These are phyloP conservation scores for Drosophila birchii DNA, from an alignment of 2,888 invertebrate species.

Conservation along the genomic window DNA sequence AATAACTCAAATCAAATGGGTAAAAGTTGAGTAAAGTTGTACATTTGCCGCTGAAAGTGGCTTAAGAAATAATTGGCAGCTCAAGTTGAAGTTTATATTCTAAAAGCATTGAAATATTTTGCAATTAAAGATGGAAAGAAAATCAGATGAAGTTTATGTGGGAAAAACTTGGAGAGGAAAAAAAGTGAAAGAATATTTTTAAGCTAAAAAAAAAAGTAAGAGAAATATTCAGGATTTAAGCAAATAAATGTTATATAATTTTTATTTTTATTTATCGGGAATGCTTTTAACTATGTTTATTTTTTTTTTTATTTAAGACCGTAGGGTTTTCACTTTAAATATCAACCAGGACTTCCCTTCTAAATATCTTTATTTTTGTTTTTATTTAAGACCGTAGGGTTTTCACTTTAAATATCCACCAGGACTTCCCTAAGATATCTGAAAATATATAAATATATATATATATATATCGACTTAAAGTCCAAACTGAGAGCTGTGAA, in stretches of 20 bases:
- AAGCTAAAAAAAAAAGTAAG: too few relatives aligned
- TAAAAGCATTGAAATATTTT: background rate
- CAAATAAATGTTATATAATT: too few relatives aligned
- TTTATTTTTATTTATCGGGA: too few relatives aligned
- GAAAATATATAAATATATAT: background rate
- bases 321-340: too few relatives aligned
- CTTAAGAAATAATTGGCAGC: constrained; percentile 30
- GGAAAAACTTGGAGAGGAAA: background rate
- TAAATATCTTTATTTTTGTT: too few relatives aligned
- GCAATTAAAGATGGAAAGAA: constrained; percentile 1
- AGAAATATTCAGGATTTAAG: too few relatives aligned
- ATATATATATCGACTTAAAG: background rate
- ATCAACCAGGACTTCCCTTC: too few relatives aligned
- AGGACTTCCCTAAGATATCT: background rate
- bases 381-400: too few relatives aligned
- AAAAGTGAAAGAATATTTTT: too few relatives aligned
- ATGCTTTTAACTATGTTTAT: too few relatives aligned
- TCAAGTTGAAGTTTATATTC: background rate
- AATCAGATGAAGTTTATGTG: background rate
- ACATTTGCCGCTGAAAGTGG: constrained; percentile 2
- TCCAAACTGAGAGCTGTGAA: background rate
- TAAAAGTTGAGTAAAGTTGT: constrained; percentile 2
- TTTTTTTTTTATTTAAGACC: too few relatives aligned
- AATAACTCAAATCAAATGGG: background rate
- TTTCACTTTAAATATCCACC: too few relatives aligned